These are phyloP conservation scores for Matsumurasca onukii DNA, from an alignment of 1,140 invertebrate species.

Conservation along the genomic window DNA sequence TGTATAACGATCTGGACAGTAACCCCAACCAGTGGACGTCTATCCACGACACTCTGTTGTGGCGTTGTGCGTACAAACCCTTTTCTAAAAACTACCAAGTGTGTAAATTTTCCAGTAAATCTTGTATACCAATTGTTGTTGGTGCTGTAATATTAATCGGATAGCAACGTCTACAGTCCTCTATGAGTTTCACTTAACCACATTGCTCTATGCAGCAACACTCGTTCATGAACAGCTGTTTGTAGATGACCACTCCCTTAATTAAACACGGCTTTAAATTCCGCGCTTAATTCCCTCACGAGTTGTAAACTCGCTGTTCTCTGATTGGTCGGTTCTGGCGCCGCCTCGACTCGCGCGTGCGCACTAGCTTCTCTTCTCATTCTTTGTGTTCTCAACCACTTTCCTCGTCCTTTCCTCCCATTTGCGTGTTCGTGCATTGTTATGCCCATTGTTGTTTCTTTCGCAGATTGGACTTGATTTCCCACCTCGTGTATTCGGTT, in stretches of 20 bases:
- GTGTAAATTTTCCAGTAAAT: no score
- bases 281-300: slow-evolving; percentile 9
- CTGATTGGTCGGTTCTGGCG: background rate
- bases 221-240: background rate
- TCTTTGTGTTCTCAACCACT: background rate
- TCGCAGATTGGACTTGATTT: background rate
- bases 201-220: background rate
- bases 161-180: no score
- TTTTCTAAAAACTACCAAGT: no score
- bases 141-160: no score
- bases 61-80: no score
- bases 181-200: no score
- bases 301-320: slow-evolving; percentile 2
- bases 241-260: background rate
- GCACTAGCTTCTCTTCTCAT: background rate
- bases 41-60: no score
- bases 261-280: slow-evolving; percentile 22
- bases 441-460: background rate
- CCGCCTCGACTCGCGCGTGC: slow-evolving; percentile 17
- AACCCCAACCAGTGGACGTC: no score
- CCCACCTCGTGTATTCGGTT: no score
- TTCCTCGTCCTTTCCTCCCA: background rate
- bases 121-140: no score
- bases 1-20: no score
- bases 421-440: background rate